Percentiles rank a stretch among this genome's conserved stretches.
These are phyloP conservation scores for Dicyrtomina minuta DNA, from an alignment of 2,888 invertebrate species.

Conservation along the genomic window DNA sequence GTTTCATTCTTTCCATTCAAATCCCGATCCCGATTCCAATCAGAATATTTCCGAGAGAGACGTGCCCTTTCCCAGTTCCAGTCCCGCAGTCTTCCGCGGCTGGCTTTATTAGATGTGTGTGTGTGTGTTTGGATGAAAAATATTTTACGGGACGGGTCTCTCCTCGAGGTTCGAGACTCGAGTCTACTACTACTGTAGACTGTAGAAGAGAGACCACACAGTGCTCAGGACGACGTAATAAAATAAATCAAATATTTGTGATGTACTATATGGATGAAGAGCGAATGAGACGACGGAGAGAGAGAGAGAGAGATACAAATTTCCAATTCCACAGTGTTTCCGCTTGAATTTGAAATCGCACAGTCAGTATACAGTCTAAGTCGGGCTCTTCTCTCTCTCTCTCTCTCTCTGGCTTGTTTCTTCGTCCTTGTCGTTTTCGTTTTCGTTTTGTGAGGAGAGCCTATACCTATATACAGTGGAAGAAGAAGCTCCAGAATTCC, in stretches of 20 bases:
- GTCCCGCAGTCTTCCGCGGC: neutral
- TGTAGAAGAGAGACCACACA: too few species aligned
- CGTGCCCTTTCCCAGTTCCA: neutral
- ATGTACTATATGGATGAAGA: neutral
- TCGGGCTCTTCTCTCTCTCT: too few species aligned
- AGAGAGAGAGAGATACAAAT: slow-evolving; percentile 7
- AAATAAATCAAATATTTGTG: slow-evolving; percentile 1
- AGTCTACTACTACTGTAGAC: too few species aligned
- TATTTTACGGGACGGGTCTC: neutral
- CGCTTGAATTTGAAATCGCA: neutral
- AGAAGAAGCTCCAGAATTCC: too few species aligned
- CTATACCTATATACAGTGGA: too few species aligned
- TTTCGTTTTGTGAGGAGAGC: too few species aligned
- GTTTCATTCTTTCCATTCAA: neutral
- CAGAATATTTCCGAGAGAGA: neutral
- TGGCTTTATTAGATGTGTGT: neutral
- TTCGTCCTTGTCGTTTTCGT: too few species aligned
- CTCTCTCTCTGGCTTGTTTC: too few species aligned
- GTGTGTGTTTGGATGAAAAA: neutral
- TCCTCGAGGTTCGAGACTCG: neutral
- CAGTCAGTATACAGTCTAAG: too few species aligned
- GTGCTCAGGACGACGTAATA: neutral
- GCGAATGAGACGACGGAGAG: neutral
- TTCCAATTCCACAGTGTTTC: neutral
- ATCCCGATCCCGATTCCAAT: neutral